Evolutionary conservation across 2,888 invertebrate genomes (phyloP).

Genomic region (Liopterus haemorrhoidalis): DNA sequence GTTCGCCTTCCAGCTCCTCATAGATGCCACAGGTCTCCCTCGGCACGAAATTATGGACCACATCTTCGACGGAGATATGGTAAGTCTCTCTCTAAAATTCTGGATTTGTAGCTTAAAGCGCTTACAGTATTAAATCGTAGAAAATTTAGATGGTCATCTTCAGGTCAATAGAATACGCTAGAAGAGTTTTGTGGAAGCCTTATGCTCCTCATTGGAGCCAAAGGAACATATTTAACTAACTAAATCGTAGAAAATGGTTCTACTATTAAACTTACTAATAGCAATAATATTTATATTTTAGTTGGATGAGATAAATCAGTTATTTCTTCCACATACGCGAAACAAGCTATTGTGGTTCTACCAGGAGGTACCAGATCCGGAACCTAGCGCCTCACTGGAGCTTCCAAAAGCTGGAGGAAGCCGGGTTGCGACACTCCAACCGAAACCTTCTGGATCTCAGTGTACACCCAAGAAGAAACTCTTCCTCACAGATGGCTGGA

Average conservation of each 20-base stretch:
- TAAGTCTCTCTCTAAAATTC: slow-evolving; percentile 38
- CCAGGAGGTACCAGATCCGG: slow-evolving; percentile 74
- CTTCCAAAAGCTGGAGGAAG: slow-evolving; percentile 40
- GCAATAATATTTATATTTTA: slow-evolving; percentile 39
- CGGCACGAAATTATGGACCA: slow-evolving; percentile 85
- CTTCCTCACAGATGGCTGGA: slow-evolving; percentile 81
- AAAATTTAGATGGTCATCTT: no score
- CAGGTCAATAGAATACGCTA: no score
- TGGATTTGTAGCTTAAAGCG: background rate
- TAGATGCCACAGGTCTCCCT: slow-evolving; percentile 75
- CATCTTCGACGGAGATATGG: slow-evolving; percentile 86
- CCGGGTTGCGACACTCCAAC: slow-evolving; percentile 43
- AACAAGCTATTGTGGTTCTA: slow-evolving; percentile 84
- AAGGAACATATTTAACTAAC: no score
- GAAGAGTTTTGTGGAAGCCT: no score
- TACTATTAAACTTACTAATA: no score
- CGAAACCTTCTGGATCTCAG: slow-evolving; percentile 36
- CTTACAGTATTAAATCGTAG: background rate
- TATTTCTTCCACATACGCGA: slow-evolving; percentile 79
- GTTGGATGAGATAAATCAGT: slow-evolving; percentile 82
- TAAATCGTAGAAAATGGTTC: no score
- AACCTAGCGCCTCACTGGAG: slow-evolving; percentile 38
- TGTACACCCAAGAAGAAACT: slow-evolving; percentile 63
- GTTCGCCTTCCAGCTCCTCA: slow-evolving; percentile 81
- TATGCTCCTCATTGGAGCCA: no score